Percentiles rank a stretch among this genome's conserved stretches.
Evolutionary conservation across 2,113 vertebrate genomes (phyloP).

Genomic region (Pimephales promelas): DNA sequence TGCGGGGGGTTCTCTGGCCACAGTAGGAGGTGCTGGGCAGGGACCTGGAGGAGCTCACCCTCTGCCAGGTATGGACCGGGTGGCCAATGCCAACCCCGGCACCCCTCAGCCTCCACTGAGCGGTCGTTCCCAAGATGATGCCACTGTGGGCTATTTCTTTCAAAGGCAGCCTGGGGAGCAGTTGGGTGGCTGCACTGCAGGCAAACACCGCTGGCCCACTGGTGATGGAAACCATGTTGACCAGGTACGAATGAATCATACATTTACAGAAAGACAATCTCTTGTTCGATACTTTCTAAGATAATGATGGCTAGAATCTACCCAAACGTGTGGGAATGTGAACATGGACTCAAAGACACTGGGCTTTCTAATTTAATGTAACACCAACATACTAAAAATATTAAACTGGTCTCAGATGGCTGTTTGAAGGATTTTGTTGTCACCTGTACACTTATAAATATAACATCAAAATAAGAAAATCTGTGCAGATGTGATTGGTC

Average conservation of each 20-base stretch:
- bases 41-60: slow-evolving; percentile 67
- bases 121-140: slow-evolving; percentile 72
- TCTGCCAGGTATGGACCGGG: slow-evolving; percentile 70
- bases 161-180: slow-evolving; percentile 77
- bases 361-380: neutral
- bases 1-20: slow-evolving; percentile 62
- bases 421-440: too few species aligned
- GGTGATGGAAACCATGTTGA: slow-evolving; percentile 68
- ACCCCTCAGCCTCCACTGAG: slow-evolving; percentile 71
- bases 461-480: too few species aligned
- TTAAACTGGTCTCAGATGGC: too few species aligned
- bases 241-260: slow-evolving; percentile 52
- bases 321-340: too few species aligned
- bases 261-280: too few species aligned
- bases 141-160: slow-evolving; percentile 76
- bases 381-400: too few species aligned
- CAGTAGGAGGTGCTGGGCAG: slow-evolving; percentile 64
- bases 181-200: slow-evolving; percentile 68
- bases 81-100: slow-evolving; percentile 60
- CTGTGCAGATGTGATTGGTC: too few species aligned
- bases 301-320: too few species aligned
- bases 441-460: too few species aligned
- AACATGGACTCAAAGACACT: neutral
- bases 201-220: slow-evolving; percentile 74
- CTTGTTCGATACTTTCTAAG: too few species aligned